Base-by-base conservation (phyloP, 64 coral and sea anemone species). In the Actinia equina region DNA sequence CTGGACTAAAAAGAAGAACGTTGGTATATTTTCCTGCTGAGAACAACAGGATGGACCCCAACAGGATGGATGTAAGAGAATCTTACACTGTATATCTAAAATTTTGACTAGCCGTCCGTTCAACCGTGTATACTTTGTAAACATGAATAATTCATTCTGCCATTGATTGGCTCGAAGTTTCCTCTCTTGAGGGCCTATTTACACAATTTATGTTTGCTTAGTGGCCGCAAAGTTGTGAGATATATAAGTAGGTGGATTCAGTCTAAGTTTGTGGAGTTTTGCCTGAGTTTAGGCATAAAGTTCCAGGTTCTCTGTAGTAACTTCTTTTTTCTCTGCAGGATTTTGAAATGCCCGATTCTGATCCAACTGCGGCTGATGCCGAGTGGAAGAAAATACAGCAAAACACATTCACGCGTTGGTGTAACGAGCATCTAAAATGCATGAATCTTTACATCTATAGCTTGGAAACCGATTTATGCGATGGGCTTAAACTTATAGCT, bases 321-420 rank as follows among this genome's bases (percentile, higher is more conserved):
- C 78, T 81, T 49, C 17, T 52, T 44, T 81, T 46, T 15, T 81
- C 17, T 81, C 77, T 81, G 43, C 49, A 81, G 78, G 83, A 85
- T 42, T 85, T 85, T 85, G 59, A 78, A 61, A 95, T 99, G 97
- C 91, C 97, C 2, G 97, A 95, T 77, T 90, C 80, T n/a, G 93
- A 99, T 43, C 97, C 97, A 12, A 99, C 97, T 16, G 86, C 97
- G 82, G 91, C 97, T n/a, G 97, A 99, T 63, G 97, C 97, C 74
- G 97, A 95, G 54, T 99, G 97, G 97, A 99, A 95, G 76, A 93
- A 95, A 87, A 99, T 99, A 77, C 97, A 99, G 88, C 93, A 99
- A 51, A 92, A 94, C 25, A 99, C 97, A 14, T 99, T 99, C 82
- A 99, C 97, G 26, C 94, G 97, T 77, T 99, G 97, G 97, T 93